Evolutionary conservation across 1,140 invertebrate species (phyloP).

Genomic region (Carposina sasakii): DNA sequence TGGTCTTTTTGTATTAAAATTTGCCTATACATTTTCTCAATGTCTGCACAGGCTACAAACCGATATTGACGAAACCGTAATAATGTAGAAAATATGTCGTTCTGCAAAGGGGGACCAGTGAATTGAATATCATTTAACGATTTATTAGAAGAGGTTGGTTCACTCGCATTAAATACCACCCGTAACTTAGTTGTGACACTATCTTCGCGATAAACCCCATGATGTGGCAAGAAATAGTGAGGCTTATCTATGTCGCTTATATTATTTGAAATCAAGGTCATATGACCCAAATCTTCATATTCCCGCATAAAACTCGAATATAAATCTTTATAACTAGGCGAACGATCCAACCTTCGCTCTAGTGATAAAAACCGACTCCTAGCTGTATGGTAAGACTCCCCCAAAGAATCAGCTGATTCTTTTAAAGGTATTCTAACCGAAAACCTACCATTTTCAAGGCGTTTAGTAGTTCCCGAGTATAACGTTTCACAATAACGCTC

Average conservation of each 20-base stretch:
- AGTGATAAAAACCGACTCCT: background rate
- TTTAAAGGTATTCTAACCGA: slow-evolving; percentile 15
- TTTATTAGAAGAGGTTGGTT: slow-evolving; percentile 11
- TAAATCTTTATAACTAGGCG: slow-evolving; percentile 1
- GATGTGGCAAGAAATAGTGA: slow-evolving; percentile 9
- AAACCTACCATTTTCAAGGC: slow-evolving; percentile 26
- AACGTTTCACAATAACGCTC: slow-evolving; percentile 27
- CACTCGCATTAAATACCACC: slow-evolving; percentile 6
- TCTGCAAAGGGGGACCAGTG: slow-evolving; percentile 37
- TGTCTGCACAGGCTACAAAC: slow-evolving; percentile 43
- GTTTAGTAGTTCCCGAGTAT: slow-evolving; percentile 23
- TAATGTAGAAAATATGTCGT: slow-evolving; percentile 35
- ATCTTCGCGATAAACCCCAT: slow-evolving; percentile 7
- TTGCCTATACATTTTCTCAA: slow-evolving; percentile 56
- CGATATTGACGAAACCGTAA: slow-evolving; percentile 33
- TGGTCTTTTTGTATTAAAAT: slow-evolving; percentile 34
- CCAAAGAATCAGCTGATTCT: slow-evolving; percentile 1
- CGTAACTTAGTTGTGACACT: slow-evolving; percentile 12
- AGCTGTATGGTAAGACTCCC: background rate
- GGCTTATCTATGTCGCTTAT: background rate
- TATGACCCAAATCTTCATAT: slow-evolving; percentile 10
- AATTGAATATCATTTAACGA: slow-evolving; percentile 34
- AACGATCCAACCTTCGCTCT: background rate
- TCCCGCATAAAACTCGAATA: background rate
- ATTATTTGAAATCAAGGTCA: no score